Evolutionary conservation across 2,888 invertebrate species (phyloP).

Genomic region (Xestia c-nigrum): DNA sequence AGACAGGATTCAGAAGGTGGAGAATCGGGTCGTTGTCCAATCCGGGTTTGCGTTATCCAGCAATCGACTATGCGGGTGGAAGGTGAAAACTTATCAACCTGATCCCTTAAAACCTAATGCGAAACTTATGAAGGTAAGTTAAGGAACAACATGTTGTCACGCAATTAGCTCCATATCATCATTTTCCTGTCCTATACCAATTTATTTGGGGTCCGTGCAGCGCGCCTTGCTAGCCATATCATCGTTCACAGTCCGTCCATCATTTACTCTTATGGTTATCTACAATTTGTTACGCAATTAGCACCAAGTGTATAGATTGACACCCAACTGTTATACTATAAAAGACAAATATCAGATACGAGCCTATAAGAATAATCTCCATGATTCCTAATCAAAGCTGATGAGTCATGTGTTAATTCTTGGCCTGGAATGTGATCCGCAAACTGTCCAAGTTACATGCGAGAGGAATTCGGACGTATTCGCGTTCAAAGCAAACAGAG

Average conservation of each 20-base stretch:
- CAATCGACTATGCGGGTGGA: neutral
- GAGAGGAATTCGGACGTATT: slow-evolving; percentile 52
- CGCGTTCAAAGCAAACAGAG: slow-evolving; percentile 39
- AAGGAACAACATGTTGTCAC: neutral
- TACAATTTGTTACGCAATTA: neutral
- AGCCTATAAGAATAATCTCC: slow-evolving; percentile 16
- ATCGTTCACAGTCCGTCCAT: no score
- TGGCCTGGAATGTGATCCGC: slow-evolving; percentile 62
- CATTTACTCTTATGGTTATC: no score
- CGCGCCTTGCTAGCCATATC: no score
- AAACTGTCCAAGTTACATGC: slow-evolving; percentile 59
- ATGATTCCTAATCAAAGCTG: slow-evolving; percentile 30
- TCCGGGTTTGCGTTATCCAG: neutral
- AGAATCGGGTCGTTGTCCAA: no score
- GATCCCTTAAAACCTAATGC: neutral
- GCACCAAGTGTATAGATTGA: neutral
- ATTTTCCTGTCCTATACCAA: no score
- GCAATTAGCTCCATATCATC: neutral
- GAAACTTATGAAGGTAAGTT: neutral
- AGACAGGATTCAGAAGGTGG: neutral
- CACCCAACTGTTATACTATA: neutral
- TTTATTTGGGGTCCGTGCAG: no score
- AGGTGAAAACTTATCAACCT: neutral
- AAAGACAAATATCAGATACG: slow-evolving; percentile 18
- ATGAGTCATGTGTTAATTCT: slow-evolving; percentile 53